Base-by-base conservation (phyloP, 53 echinoderm and acorn worm species). In the Pentamera pediparva region DNA sequence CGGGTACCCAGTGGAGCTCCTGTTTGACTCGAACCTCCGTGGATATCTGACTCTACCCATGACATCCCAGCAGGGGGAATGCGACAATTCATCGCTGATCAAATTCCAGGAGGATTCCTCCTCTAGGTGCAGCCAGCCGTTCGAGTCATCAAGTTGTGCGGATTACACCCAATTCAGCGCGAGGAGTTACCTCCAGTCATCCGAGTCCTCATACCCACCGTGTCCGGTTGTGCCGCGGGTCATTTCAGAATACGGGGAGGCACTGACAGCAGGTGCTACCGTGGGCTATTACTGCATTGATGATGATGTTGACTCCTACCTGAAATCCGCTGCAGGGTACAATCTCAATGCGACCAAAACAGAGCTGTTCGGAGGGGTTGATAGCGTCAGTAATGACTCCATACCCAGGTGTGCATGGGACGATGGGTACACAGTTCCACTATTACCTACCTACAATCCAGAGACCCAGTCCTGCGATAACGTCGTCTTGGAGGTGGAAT, bases 391-490 rank as follows among this genome's bases (percentile, higher is more conserved):
- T 18, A 56, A 24, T 10, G 50, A 33, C 11, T 52, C 35, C 6
- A 32, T n/a, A 37, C 34, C 73, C 2, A 80, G 91, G 10, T 96
- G 96, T 54, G 69, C 36, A 2, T 96, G 96, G 96, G 96, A 96
- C 61, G 96, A 96, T 78, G 96, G 91, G 2, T 96, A 76, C 77
- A 76, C 88, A 15, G 79, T 80, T 9, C 96, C 96, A 18, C 85
- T 82, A 2, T 29, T 79, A 8, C 95, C 95, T 3, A 34, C 21
- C 6, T 90, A 82, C 38, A 62, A 87, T 55, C 69, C 75, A 31
- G 67, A 69, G 18, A 90, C 95, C 13, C 59, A 76, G 25, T 56
- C 84, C 2, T 96, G 96, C 60, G 69, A 59, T 56, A 80, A 85
- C 48, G 67, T 85, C 6, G 91, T 91, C 19, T 65, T 96, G n/a